Conservation (phyloP, 2,888 invertebrate genomes). For the Pilophorus perplexus region DNA sequence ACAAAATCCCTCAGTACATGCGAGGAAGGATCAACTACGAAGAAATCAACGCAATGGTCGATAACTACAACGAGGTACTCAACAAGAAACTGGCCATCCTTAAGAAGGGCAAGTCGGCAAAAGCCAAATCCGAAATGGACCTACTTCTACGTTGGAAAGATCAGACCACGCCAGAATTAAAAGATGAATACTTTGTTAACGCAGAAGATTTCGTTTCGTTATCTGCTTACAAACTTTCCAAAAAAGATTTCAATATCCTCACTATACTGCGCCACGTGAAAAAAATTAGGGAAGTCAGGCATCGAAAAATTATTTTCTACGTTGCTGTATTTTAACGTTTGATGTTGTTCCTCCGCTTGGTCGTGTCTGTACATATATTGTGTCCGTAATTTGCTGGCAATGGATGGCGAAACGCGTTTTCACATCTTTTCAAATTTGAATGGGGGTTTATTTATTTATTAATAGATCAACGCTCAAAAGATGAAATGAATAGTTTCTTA, state of each 20-base stretch:
- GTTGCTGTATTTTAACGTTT: slow-evolving; percentile 58
- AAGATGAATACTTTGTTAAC: background rate
- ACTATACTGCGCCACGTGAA: slow-evolving; percentile 21
- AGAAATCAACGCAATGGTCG: slow-evolving; percentile 14
- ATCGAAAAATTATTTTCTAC: slow-evolving; percentile 1
- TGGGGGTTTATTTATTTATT: too few species aligned
- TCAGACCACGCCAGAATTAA: background rate
- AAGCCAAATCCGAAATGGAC: slow-evolving; percentile 17
- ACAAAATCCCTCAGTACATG: slow-evolving; percentile 13
- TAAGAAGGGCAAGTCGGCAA: background rate
- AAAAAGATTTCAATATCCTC: slow-evolving; percentile 16
- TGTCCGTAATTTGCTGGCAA: too few species aligned
- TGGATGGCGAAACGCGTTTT: too few species aligned
- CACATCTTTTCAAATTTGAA: too few species aligned
- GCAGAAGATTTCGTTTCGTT: slow-evolving; percentile 21
- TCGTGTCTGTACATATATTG: too few species aligned
- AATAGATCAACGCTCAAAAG: too few species aligned
- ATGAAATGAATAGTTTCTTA: too few species aligned
- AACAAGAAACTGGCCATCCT: slow-evolving; percentile 19
- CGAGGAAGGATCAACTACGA: slow-evolving; percentile 2
- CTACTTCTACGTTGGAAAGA: slow-evolving; percentile 12
- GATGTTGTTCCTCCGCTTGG: too few species aligned
- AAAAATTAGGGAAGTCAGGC: slow-evolving; percentile 7
- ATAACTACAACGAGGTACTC: slow-evolving; percentile 16
- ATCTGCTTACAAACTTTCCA: slow-evolving; percentile 1